A percentile compares a stretch with the other conserved stretches of the same genome.
These are phyloP conservation scores for Trichogramma pretiosum DNA, from an alignment of 1,140 invertebrate species.

Conservation along the genomic window DNA sequence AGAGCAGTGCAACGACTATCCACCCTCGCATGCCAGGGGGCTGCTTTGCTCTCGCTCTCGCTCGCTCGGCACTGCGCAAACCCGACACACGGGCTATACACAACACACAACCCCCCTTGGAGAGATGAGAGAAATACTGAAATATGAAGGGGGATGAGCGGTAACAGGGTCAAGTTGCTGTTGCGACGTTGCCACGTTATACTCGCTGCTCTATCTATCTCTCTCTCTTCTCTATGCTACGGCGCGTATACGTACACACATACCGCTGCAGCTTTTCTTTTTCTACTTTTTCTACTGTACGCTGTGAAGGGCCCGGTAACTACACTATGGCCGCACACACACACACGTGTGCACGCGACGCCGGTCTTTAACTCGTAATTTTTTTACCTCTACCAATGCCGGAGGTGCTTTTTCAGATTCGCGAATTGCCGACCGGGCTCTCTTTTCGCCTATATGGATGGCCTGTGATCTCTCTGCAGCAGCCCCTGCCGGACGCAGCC, in stretches of 20 bases:
- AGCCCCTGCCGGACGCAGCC: too few relatives aligned
- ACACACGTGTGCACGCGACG: background rate
- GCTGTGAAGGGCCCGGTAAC: too few relatives aligned
- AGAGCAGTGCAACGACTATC: background rate
- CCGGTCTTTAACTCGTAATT: too few relatives aligned
- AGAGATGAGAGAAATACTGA: background rate
- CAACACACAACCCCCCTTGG: background rate
- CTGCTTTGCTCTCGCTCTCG: background rate
- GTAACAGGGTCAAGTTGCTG: constrained; percentile 27
- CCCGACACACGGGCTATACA: too few relatives aligned
- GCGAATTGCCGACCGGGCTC: too few relatives aligned
- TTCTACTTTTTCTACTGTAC: too few relatives aligned
- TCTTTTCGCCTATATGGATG: too few relatives aligned
- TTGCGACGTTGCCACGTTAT: constrained; percentile 21
- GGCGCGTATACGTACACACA: background rate
- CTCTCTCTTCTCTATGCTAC: background rate
- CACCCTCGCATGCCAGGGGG: background rate
- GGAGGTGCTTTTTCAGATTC: too few relatives aligned
- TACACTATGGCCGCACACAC: background rate
- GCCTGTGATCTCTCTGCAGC: too few relatives aligned
- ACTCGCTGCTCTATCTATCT: background rate
- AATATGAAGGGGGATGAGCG: constrained; percentile 1
- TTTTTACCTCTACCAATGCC: too few relatives aligned
- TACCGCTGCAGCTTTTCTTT: background rate
- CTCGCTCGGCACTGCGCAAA: too few relatives aligned